Evolutionary conservation across 2,113 vertebrate species (phyloP).

Genomic region (Synchiropus splendidus): DNA sequence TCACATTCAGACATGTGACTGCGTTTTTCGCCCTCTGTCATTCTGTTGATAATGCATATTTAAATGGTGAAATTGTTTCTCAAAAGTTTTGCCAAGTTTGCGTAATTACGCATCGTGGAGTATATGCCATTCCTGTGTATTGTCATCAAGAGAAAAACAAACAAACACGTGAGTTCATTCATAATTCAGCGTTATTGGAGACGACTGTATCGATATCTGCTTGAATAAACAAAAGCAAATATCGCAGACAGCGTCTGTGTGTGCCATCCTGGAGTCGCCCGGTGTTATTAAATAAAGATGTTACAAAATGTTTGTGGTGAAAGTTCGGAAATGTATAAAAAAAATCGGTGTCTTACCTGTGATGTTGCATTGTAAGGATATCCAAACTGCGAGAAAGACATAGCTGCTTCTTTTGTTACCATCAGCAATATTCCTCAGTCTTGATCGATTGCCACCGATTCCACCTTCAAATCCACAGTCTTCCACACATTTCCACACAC

Average conservation of each 20-base stretch:
- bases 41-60: too few relatives aligned
- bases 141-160: slow-evolving; percentile 58
- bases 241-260: too few relatives aligned
- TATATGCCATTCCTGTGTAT: slow-evolving; percentile 58
- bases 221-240: slow-evolving; percentile 43
- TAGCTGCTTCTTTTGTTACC: slow-evolving; percentile 81
- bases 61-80: not conserved
- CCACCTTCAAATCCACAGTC: slow-evolving; percentile 78
- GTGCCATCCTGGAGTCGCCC: not conserved
- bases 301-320: slow-evolving; percentile 1
- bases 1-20: not conserved
- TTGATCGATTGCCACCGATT: slow-evolving; percentile 83
- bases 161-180: slow-evolving; percentile 70
- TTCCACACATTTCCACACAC: slow-evolving; percentile 78
- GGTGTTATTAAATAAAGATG: slow-evolving; percentile 7
- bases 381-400: slow-evolving; percentile 98
- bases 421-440: slow-evolving; percentile 81
- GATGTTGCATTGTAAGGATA: slow-evolving; percentile 90
- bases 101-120: slow-evolving; percentile 40
- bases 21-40: not conserved
- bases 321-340: slow-evolving; percentile 20
- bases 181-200: slow-evolving; percentile 72
- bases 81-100: slow-evolving; percentile 15
- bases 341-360: slow-evolving; percentile 78
- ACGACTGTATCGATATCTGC: slow-evolving; percentile 56